Base-by-base conservation (phyloP, 2,888 invertebrate species). In the Trisateles emortualis region DNA sequence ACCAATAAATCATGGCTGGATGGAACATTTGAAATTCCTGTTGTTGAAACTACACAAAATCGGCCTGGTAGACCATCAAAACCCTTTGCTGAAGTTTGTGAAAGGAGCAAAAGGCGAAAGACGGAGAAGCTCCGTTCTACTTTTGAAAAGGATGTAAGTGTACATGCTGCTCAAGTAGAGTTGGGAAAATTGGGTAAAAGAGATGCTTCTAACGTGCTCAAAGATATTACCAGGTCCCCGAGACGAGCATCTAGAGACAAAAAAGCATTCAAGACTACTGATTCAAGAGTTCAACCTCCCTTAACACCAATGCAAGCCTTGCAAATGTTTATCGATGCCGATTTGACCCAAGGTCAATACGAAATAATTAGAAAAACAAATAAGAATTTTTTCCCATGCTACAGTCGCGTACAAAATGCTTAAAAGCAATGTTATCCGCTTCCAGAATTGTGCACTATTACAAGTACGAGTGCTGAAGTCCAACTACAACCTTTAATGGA, bases 301-400 rank as follows among this genome's bases (percentile, higher is more conserved):
- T 29, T 41, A 3, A 59, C 43, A 49, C 64, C 46, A 38, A 51
- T 45, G 49, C 64, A 47, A 51, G 64, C 42, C 36, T 58, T 63
- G 55, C 38, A 24, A 32, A 62, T 62, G 61, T 58, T 58, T 42
- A 44, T 58, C 19, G 64, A 67, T 51, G 64, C 52, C 11, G 53
- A 62, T 42, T 29, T 68, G 5, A 56, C 56, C 14, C 46, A 59
- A 39, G 51, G 52, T 32, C 71, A 72, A 52, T 69, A 68, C 22
- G 54, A 64, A 41, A 55, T 52, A 35, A 39, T 57, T 32, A 51
- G 49, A 33, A 26, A 36, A n/a, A 48, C 52, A 30, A 58, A 52
- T 30, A 35, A 26, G 24, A 43, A 30, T 10, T 19, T 38, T 46
- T 62, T 38, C 35, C 52, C 59, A 29, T 52, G 59, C 41, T 59